Evolutionary conservation across 2,113 vertebrate species (phyloP).

Genomic region (Hyperoodon ampullatus): DNA sequence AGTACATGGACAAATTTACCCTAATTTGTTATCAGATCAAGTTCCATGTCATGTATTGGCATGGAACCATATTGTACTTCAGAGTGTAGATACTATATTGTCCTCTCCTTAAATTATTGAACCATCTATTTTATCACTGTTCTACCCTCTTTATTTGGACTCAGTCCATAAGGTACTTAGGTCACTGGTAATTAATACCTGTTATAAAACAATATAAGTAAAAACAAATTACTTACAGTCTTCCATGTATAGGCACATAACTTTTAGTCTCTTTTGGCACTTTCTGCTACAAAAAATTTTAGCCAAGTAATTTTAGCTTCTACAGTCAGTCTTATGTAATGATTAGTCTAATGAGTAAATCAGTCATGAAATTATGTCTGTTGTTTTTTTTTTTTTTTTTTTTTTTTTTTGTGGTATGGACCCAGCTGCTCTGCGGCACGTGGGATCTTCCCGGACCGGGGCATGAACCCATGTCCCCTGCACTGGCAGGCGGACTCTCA

Average conservation of each 20-base stretch:
- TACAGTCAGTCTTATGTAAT: background rate
- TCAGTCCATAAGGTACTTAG: background rate
- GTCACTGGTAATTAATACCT: background rate
- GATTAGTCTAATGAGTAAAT: background rate
- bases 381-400: too few species aligned
- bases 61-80: background rate
- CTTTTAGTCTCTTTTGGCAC: background rate
- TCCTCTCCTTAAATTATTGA: background rate
- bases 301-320: slow-evolving; percentile 11
- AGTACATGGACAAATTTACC: background rate
- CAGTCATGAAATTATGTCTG: background rate
- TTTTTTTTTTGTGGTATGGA: too few species aligned
- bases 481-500: too few species aligned
- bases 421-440: too few species aligned
- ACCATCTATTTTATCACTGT: background rate
- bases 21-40: background rate
- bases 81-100: background rate
- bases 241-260: background rate
- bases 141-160: background rate
- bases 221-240: background rate
- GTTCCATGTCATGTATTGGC: background rate
- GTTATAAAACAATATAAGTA: background rate
- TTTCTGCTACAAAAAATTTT: background rate
- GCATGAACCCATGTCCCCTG: too few species aligned
- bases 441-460: too few species aligned